Base-by-base conservation (phyloP, 2,113 vertebrate species). In the Colistium nudipinnis region DNA sequence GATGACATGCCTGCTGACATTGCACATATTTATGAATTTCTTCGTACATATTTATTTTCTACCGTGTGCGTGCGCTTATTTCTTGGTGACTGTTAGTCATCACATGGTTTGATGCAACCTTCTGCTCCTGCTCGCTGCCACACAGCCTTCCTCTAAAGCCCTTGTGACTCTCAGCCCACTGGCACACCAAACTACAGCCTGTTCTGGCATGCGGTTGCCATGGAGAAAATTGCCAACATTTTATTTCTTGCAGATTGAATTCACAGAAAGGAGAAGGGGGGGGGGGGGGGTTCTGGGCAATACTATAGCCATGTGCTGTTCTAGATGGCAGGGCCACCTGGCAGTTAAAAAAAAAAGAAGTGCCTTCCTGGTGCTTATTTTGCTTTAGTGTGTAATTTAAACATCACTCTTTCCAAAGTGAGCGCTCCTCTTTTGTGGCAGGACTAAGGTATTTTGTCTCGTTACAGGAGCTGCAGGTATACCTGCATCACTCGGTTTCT, bases 161-260 rank as follows among this genome's bases (percentile, higher is more conserved):
- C 44, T 45, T 36, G 60, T 62, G 62, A 31, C 61, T 48, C 19
- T 49, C 61, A 57, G 38, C 48, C 63, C 19, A 7, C 45, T 74
- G 70, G 76, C 70, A 67, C 67, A 54, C 35, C 51, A 31, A 52
- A 62, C 22, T 53, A 20, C 62, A 54, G 66, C 33, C 62, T 60
- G 51, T 71, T 55, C 61, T 80, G 63, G 62, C 67, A 74, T 64
- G 22, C 24, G 59, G 76, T 82, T 87, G 71, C 79, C 78, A 87
- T 88, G 81, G 81, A 79, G 74, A 85, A 78, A 76, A 72, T 76
- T 74, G 68, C 49, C 68, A 78, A 52, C 16, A 54, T 62, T 67
- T 87, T 79, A 74, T 73, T 84, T 79, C 48, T 51, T 62, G 61
- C 72, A 47, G 78, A 71, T 78, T 67, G 30, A 64, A 45, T 73